Percentiles rank a stretch among this genome's conserved stretches.
Conservation (phyloP, 2,888 invertebrate species). For the Nyleta sp. region DNA sequence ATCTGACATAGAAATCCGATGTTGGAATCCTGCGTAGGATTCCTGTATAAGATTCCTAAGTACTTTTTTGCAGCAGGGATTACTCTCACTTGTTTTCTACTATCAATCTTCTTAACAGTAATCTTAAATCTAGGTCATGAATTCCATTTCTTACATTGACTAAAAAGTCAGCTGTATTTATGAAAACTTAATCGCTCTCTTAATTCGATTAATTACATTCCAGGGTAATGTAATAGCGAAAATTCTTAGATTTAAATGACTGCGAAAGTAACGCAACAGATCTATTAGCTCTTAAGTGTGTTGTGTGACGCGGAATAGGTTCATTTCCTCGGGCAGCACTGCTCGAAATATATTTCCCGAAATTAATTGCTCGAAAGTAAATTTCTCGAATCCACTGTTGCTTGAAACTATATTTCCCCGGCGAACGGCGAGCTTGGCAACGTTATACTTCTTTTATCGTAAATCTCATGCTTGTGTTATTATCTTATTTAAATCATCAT, state of each 20-base stretch:
- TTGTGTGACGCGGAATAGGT: slow-evolving; percentile 34
- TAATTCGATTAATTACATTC: not conserved
- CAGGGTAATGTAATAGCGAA: too few species aligned
- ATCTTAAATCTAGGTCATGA: too few species aligned
- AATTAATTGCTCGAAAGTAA: slow-evolving; percentile 49
- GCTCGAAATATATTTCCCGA: slow-evolving; percentile 35
- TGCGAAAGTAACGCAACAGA: slow-evolving; percentile 13
- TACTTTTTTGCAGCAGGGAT: too few species aligned
- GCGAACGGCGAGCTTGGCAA: not conserved
- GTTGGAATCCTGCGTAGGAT: too few species aligned
- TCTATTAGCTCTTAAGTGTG: slow-evolving; percentile 36
- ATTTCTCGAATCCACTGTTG: slow-evolving; percentile 29
- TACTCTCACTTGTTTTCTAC: too few species aligned
- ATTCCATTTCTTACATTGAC: too few species aligned
- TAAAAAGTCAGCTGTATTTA: too few species aligned
- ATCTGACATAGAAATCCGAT: too few species aligned
- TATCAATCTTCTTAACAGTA: too few species aligned
- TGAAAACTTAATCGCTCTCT: not conserved
- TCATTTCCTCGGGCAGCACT: slow-evolving; percentile 34
- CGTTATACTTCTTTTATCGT: not conserved
- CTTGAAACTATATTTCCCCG: slow-evolving; percentile 19
- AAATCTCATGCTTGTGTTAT: slow-evolving; percentile 6
- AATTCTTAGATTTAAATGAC: slow-evolving; percentile 2
- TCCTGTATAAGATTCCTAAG: too few species aligned
- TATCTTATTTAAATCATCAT: slow-evolving; percentile 11